A percentile compares a stretch with the other conserved stretches of the same genome.
Evolutionary conservation across 2,797 vertebrate genomes (phyloP).

Genomic region (Cossypha dichroa): DNA sequence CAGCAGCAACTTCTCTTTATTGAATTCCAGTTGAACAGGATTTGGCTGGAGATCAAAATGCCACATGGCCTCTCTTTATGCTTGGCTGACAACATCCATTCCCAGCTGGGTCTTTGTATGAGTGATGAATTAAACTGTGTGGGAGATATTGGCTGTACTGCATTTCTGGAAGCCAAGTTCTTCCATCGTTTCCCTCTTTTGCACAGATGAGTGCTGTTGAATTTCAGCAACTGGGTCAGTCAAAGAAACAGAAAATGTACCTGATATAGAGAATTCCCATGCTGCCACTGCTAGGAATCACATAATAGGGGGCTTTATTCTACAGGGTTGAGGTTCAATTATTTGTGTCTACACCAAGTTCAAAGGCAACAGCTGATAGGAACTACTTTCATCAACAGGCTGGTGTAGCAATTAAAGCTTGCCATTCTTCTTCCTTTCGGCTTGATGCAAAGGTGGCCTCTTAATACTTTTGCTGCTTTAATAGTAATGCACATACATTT

Average conservation of each 20-base stretch:
- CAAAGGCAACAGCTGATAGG: not conserved
- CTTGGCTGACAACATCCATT: conserved; percentile 44
- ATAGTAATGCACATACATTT: not conserved
- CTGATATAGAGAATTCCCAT: not conserved
- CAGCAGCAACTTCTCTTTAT: not conserved
- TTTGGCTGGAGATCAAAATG: conserved; percentile 48
- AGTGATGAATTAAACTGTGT: conserved; percentile 48
- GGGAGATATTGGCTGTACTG: conserved; percentile 22
- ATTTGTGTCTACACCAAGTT: not conserved
- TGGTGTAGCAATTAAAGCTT: not conserved
- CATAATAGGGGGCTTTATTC: not conserved
- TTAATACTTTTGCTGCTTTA: not conserved
- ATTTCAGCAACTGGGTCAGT: conserved; percentile 7
- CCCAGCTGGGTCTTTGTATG: conserved; percentile 51
- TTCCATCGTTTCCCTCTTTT: not conserved
- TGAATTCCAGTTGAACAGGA: conserved; percentile 1
- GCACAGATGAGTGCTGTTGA: conserved; percentile 33
- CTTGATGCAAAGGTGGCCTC: not conserved
- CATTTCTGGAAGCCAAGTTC: conserved; percentile 16
- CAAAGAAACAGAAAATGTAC: not conserved
- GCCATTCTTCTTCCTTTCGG: not conserved
- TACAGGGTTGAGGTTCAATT: not conserved
- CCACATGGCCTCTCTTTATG: conserved; percentile 44
- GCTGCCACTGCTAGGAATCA: not conserved
- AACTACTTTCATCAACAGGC: not conserved